Percentiles rank a stretch among this genome's conserved stretches.
Evolutionary conservation across 2,797 vertebrate genomes (phyloP).

Genomic region (Brachyrhaphis roseni): DNA sequence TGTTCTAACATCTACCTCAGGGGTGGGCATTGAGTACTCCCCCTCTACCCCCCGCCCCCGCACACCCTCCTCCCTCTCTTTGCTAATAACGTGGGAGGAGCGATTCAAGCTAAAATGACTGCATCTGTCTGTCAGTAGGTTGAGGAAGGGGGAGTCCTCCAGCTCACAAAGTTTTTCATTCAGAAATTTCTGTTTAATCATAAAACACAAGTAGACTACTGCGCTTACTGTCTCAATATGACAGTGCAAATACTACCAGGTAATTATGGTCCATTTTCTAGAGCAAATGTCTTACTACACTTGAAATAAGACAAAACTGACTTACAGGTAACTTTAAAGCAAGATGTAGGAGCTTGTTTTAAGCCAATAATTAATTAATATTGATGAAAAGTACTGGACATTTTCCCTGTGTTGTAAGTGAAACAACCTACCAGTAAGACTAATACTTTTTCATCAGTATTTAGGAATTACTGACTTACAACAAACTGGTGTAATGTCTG

Average conservation of each 20-base stretch:
- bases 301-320: too few species aligned
- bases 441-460: too few species aligned
- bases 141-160: constrained; percentile 33
- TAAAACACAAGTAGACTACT: not conserved
- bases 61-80: constrained; percentile 37
- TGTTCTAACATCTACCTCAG: constrained; percentile 82
- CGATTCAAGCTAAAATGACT: constrained; percentile 80
- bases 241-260: too few species aligned
- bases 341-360: too few species aligned
- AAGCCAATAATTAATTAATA: too few species aligned
- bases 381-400: too few species aligned
- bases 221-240: not conserved
- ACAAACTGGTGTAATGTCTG: not conserved
- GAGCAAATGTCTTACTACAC: too few species aligned
- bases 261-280: too few species aligned
- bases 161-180: constrained; percentile 35
- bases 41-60: constrained; percentile 27
- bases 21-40: constrained; percentile 60
- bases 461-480: too few species aligned
- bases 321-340: too few species aligned
- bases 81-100: constrained; percentile 82
- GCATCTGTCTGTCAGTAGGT: constrained; percentile 74
- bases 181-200: constrained; percentile 16
- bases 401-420: too few species aligned
- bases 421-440: too few species aligned